These are phyloP conservation scores for Opisthograptis luteolata DNA, from an alignment of 2,888 invertebrate genomes.

Conservation along the genomic window DNA sequence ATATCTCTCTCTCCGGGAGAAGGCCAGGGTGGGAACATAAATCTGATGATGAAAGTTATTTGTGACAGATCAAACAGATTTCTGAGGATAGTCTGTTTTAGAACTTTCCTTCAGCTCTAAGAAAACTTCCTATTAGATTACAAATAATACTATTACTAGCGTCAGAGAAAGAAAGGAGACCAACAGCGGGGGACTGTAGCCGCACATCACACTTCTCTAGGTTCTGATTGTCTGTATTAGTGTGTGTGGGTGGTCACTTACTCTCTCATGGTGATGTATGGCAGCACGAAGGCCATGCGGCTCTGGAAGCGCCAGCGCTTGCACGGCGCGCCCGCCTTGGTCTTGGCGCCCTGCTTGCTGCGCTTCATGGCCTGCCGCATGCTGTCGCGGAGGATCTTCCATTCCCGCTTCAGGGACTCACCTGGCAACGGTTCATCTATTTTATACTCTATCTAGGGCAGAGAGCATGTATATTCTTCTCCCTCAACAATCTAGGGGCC, in stretches of 20 bases:
- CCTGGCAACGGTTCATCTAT: conserved; percentile 55
- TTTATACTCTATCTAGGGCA: too few relatives aligned
- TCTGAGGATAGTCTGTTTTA: too few relatives aligned
- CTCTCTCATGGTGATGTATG: conserved; percentile 73
- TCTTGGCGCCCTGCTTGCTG: conserved; percentile 58
- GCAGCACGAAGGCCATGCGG: conserved; percentile 73
- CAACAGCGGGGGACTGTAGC: background rate
- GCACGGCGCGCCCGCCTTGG: conserved; percentile 65
- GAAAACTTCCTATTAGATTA: too few relatives aligned
- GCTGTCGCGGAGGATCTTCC: conserved; percentile 79
- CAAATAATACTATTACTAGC: too few relatives aligned
- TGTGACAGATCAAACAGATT: too few relatives aligned
- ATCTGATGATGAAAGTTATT: too few relatives aligned
- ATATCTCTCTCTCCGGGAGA: too few relatives aligned
- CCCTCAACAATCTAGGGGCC: too few relatives aligned
- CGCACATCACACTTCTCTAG: background rate
- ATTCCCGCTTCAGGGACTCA: conserved; percentile 73
- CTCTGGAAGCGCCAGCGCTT: conserved; percentile 76
- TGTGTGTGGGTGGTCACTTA: background rate
- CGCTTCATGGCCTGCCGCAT: conserved; percentile 74
- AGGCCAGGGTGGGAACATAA: too few relatives aligned
- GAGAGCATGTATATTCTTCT: too few relatives aligned
- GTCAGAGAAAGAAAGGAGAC: too few relatives aligned
- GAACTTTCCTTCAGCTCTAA: too few relatives aligned
- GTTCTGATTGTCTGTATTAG: background rate